These are phyloP conservation scores for Anguilla anguilla DNA, from an alignment of 2,797 vertebrate species.

Conservation along the genomic window DNA sequence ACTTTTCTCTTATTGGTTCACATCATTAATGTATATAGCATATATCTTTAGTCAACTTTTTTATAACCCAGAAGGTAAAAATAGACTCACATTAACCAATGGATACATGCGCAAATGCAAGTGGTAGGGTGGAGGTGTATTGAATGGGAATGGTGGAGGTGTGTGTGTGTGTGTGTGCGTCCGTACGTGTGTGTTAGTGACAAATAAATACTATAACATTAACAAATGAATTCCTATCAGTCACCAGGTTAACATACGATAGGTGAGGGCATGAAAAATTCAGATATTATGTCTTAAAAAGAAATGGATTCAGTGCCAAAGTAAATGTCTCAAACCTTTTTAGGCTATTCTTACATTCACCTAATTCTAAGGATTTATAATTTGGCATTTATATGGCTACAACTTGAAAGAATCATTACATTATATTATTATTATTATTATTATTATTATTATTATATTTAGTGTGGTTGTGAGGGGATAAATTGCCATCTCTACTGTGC, in stretches of 20 bases:
- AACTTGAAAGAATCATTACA: neutral
- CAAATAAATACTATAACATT: constrained; percentile 35
- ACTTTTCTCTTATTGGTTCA: neutral
- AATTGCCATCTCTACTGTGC: neutral
- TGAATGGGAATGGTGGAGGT: neutral
- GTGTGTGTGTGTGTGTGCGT: neutral
- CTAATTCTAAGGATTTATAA: neutral
- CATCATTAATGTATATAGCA: neutral
- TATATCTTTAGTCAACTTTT: too few species aligned
- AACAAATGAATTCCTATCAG: neutral
- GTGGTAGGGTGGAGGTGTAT: too few species aligned
- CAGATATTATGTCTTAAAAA: neutral
- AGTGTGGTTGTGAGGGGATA: neutral
- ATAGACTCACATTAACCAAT: too few species aligned
- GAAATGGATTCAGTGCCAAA: neutral
- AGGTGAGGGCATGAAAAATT: neutral
- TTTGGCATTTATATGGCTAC: neutral
- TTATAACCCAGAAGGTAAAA: too few species aligned
- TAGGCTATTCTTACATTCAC: neutral
- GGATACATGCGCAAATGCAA: too few species aligned
- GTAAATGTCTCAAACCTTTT: neutral
- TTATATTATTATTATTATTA: neutral
- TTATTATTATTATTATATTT: neutral
- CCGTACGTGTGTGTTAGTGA: neutral
- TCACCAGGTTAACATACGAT: neutral